A percentile compares a stretch with the other conserved stretches of the same genome.
These are phyloP conservation scores for Ceratotherium simum DNA, from an alignment of 2,113 vertebrate species.

Conservation along the genomic window DNA sequence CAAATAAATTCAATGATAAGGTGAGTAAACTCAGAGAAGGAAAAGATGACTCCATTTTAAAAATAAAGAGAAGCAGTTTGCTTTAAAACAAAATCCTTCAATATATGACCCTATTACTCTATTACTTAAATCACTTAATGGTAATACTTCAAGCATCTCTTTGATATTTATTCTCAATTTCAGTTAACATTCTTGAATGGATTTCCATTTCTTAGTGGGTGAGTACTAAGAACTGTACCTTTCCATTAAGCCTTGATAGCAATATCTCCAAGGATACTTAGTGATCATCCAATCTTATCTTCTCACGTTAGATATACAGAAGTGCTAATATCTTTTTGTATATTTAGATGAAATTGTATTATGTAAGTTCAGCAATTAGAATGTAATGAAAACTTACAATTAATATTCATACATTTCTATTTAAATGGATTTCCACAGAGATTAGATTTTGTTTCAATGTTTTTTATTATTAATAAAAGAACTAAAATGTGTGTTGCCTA, in stretches of 20 bases:
- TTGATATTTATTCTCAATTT: background rate
- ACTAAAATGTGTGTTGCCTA: background rate
- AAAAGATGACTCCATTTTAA: background rate
- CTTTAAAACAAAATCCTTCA: background rate
- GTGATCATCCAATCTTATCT: background rate
- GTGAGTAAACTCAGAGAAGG: background rate
- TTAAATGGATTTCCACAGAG: background rate
- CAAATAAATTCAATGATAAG: background rate
- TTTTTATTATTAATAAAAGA: background rate
- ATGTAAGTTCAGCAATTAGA: background rate
- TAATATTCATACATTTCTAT: background rate
- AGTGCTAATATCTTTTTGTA: background rate
- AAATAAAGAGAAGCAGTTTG: background rate
- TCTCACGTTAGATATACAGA: background rate
- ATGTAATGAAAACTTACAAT: background rate
- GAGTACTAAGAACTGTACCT: too few relatives aligned
- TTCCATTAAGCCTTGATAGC: background rate
- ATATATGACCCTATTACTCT: background rate
- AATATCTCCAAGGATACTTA: background rate
- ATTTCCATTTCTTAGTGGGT: background rate
- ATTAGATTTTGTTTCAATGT: background rate
- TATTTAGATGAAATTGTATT: background rate
- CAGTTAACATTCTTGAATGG: background rate
- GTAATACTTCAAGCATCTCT: background rate
- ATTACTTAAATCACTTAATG: background rate